Base-by-base conservation (phyloP, 2,113 vertebrate species). In the Ondatra zibethicus region DNA sequence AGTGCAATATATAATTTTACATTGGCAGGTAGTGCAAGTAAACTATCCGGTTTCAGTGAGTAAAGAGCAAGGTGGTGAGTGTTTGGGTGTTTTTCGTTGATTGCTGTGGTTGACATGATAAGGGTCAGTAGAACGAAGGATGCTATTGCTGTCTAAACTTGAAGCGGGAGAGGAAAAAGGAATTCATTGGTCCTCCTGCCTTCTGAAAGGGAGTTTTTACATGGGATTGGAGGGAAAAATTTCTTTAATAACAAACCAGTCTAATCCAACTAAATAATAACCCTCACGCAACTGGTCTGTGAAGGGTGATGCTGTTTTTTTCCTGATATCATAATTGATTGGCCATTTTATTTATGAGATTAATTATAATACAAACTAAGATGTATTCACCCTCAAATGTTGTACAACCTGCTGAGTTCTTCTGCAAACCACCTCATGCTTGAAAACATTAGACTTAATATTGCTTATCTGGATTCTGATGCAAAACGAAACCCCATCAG, bases 251-350 rank as follows among this genome's bases (percentile, higher is more conserved):
- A 96, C 86, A 97, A 95, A 89, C 5, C 42, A 36, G 88, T 47
- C 55, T 95, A 84, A 95, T 96, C 5, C 95, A 96, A 97, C 96
- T 96, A 95, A 96, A 93, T 73, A 96, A 88, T 75, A 86, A 76
- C 63, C 19, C 31, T 73, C 23, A 36, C 58, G 9, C 55, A 45
- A 86, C 66, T 50, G 29, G 42, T 93, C 52, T 90, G 65, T 16
- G 29, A 63, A 94, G 70, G 42, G 66, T 33, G 73, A n/a, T 76
- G 65, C 19, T 63, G n/a, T 89, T 14, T 76, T 76, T 68, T 65
- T 65, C 23, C 4, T 70, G 33, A 50, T 23, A 93, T 82, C 16
- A 81, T 63, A 75, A 63, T 61, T 88, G 45, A 52, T 13, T 70
- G 61, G 23, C 2, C 4, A 73, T 55, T 68, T 14, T 77, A 50